A percentile compares a stretch with the other conserved stretches of the same genome.
Conservation (phyloP, 2,888 invertebrate genomes). For the Standfussiana lucernea region DNA sequence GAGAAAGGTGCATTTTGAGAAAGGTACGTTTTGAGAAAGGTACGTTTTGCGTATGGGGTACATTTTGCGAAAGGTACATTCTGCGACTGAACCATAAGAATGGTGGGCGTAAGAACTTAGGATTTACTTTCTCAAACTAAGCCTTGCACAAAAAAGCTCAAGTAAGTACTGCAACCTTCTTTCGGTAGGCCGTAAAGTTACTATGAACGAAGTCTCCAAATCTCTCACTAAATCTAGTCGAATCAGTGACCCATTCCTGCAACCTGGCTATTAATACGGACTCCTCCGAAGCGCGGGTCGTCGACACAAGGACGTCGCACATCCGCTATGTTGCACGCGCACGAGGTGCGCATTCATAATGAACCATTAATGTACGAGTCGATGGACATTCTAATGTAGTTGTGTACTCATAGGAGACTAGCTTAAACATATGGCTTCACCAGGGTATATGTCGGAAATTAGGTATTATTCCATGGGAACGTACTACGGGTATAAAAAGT, state of each 20-base stretch:
- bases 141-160: not conserved
- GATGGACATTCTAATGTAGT: not conserved
- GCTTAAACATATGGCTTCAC: not conserved
- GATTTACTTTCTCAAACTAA: not conserved
- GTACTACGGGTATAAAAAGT: not conserved
- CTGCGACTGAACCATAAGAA: too few species aligned
- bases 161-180: not conserved
- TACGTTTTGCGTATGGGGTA: too few species aligned
- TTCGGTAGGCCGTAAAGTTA: not conserved
- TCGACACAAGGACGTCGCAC: constrained; percentile 66
- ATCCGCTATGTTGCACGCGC: constrained; percentile 37
- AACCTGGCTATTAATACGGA: constrained; percentile 16
- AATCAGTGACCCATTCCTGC: constrained; percentile 3
- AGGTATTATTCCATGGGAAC: not conserved
- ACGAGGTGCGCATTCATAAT: constrained; percentile 37
- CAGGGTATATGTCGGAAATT: not conserved
- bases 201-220: not conserved
- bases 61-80: too few species aligned
- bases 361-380: constrained; percentile 7
- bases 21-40: too few species aligned
- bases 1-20: too few species aligned
- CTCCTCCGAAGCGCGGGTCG: constrained; percentile 49
- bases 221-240: not conserved
- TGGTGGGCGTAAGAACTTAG: not conserved
- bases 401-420: not conserved